Evolutionary conservation across 1,140 invertebrate species (phyloP), one percentile per base, ranked within the genome.

Genomic region (Bombus confusus): DNA sequence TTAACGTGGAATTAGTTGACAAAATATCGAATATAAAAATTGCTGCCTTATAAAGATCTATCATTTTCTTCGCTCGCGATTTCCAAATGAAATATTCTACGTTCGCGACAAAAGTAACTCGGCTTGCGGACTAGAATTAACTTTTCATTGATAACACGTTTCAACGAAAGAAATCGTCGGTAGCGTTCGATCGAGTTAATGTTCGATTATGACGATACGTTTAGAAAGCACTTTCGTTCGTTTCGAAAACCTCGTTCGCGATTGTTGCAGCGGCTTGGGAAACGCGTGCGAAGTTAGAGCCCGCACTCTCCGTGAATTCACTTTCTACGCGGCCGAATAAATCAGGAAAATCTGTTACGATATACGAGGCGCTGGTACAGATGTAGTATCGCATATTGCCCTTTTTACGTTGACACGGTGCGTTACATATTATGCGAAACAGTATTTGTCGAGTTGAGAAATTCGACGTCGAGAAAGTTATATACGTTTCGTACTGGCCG

Each of bases 341-440:
- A 79, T 79, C 79, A 52, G 28, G 79, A 41, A 71, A 80, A 80
- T 80, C 68, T 59, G 79, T 72, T 72, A n/a, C 66, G 66, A 80
- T 72, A 41, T 39, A 47, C 34, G 13, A 2, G 39, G 39, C 22
- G 22, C 12, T 72, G n/a, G 2, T 6, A 25, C 41, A 3, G 10
- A 22, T 25, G 28, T 34, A 64, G 39, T 31, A 64, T 62, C 77
- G 9, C 43, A 28, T 68, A 37, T 69, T 52, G 43, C 43, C 41
- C 41, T 80, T 69, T 80, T 69, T 52, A 52, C 64, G 34, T 52
- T 47, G 37, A 72, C 52, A 31, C n/a, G 41, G 22, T 9, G 52
- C 15, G 69, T 47, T 75, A 68, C 39, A n/a, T 64, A 66, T 62
- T n/a, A 34, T 2, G 39, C 37, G 52, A 13, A 80, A 57, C 43